phyloP scores from a whole-genome alignment of 2,888 invertebrate genomes.

The Bhutanitis thaidina region DNA sequence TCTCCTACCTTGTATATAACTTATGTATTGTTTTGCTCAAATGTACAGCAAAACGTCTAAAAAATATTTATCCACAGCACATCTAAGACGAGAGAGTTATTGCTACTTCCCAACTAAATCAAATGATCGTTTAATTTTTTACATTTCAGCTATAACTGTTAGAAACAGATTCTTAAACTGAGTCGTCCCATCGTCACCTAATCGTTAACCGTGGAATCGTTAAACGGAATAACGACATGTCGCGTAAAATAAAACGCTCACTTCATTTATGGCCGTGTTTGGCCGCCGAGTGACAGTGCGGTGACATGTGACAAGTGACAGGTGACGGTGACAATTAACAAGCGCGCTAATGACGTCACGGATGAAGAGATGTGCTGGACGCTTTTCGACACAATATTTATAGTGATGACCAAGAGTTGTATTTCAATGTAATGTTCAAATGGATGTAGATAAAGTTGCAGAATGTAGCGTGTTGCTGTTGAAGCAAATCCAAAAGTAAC shows the following conservation, averaged over 20 bases:
- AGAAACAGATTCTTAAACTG: conserved; percentile 11
- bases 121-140: not conserved
- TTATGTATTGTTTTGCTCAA: too few species aligned
- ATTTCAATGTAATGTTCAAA: too few species aligned
- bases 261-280: conserved; percentile 24
- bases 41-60: too few species aligned
- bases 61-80: too few species aligned
- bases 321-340: conserved; percentile 30
- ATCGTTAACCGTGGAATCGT: conserved; percentile 20
- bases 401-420: too few species aligned
- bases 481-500: too few species aligned
- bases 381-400: not conserved
- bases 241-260: conserved; percentile 22
- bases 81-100: too few species aligned
- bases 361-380: not conserved
- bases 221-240: conserved; percentile 23
- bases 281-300: conserved; percentile 23
- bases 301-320: conserved; percentile 28
- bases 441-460: too few species aligned
- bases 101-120: not conserved
- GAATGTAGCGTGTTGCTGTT: too few species aligned
- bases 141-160: conserved; percentile 12
- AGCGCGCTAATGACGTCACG: conserved; percentile 26
- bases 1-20: too few species aligned
- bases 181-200: conserved; percentile 20